Conservation (phyloP, 2,797 vertebrate genomes). For the Tangara arthus region DNA sequence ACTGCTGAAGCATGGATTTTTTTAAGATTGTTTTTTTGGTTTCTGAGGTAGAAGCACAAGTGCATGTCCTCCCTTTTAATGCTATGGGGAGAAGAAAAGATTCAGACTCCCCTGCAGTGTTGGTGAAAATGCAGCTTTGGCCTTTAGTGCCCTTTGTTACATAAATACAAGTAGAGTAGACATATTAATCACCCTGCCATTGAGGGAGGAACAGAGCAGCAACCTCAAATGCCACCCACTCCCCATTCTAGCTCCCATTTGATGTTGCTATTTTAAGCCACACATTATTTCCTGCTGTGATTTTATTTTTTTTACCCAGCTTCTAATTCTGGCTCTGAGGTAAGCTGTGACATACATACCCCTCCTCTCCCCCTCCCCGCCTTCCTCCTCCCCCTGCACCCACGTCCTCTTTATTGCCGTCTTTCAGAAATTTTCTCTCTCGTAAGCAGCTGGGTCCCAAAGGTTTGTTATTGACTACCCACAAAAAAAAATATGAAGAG, state of each 20-base stretch:
- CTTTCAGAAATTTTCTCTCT: conserved; percentile 22
- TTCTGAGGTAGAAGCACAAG: conserved; percentile 37
- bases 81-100: conserved; percentile 41
- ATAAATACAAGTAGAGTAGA: conserved; percentile 61
- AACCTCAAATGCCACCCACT: conserved; percentile 75
- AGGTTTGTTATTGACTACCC: not conserved
- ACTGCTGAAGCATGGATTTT: not conserved
- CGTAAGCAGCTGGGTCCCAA: not conserved
- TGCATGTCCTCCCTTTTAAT: conserved; percentile 50
- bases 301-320: conserved; percentile 83
- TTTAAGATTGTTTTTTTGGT: not conserved
- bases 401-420: conserved; percentile 9
- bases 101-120: conserved; percentile 28
- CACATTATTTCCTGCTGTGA: conserved; percentile 83
- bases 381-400: conserved; percentile 53
- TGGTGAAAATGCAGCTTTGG: conserved; percentile 46
- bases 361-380: conserved; percentile 54
- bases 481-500: not conserved
- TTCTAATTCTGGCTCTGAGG: conserved; percentile 94
- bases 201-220: conserved; percentile 69
- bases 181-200: conserved; percentile 69
- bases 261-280: conserved; percentile 83
- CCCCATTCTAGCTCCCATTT: conserved; percentile 72
- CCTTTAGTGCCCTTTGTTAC: conserved; percentile 67
- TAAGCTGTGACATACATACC: conserved; percentile 86